Evolutionary conservation across 2,113 vertebrate genomes (phyloP).

Genomic region (Myiozetetes cayanensis): DNA sequence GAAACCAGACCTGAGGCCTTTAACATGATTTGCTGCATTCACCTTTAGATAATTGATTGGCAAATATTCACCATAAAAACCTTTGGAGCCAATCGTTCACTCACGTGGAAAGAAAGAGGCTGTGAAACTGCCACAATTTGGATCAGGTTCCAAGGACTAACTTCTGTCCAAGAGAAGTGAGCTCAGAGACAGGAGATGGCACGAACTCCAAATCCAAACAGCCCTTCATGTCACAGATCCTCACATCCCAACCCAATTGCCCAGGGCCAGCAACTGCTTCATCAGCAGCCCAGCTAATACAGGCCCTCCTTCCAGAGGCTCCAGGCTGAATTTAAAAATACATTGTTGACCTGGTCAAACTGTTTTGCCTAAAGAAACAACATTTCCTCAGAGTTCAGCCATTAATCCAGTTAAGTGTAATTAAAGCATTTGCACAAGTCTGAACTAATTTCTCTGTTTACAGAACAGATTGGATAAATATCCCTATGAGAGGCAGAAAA

Average conservation of each 20-base stretch:
- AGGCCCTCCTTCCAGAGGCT: not conserved
- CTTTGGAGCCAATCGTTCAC: not conserved
- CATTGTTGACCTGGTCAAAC: conserved; percentile 13
- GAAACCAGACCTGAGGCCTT: not conserved
- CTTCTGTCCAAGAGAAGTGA: not conserved
- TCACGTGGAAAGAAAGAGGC: not conserved
- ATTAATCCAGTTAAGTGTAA: conserved; percentile 63
- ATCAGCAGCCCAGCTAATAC: not conserved
- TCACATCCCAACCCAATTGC: not conserved
- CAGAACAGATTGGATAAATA: conserved; percentile 63
- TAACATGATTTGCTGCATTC: not conserved
- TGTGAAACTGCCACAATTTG: not conserved
- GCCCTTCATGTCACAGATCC: not conserved
- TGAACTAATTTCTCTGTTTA: conserved; percentile 64
- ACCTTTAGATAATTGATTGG: not conserved
- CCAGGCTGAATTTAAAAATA: not conserved
- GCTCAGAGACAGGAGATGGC: not conserved
- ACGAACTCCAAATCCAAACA: not conserved
- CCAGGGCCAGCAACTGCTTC: not conserved
- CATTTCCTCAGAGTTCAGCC: conserved; percentile 42
- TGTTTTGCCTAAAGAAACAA: conserved; percentile 33
- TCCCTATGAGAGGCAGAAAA: conserved; percentile 56
- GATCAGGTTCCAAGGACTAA: not conserved
- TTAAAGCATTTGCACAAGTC: conserved; percentile 58
- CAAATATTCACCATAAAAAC: not conserved